phyloP scores from a whole-genome alignment of 2,113 vertebrate genomes.

The Oplegnathus fasciatus region DNA sequence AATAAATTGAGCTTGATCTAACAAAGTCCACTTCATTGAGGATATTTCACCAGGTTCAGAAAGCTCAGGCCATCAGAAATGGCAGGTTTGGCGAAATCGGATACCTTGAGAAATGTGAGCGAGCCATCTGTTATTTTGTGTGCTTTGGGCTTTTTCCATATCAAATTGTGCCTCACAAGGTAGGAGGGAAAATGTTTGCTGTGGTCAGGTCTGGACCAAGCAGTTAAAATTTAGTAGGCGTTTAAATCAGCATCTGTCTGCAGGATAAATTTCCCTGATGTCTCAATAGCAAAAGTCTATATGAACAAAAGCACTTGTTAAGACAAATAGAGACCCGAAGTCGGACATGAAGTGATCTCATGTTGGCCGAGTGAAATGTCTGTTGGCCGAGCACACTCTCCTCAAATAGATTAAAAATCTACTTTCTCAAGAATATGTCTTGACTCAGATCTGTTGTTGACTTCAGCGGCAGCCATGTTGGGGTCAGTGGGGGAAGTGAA shows the following conservation, averaged over 20 bases:
- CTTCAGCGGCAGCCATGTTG: conserved; percentile 26
- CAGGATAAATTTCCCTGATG: not conserved
- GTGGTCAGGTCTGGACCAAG: not conserved
- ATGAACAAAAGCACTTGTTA: not conserved
- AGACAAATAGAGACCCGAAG: not conserved
- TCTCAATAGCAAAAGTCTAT: not conserved
- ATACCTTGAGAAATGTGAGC: conserved; percentile 20
- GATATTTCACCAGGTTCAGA: not conserved
- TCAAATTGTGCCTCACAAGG: conserved; percentile 17
- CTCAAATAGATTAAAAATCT: not conserved
- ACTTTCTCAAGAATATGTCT: not conserved
- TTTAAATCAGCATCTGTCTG: not conserved
- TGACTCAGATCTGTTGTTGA: conserved; percentile 28
- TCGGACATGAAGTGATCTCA: not conserved
- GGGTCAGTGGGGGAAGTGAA: conserved; percentile 38
- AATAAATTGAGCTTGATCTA: not conserved
- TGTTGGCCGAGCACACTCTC: conserved; percentile 9
- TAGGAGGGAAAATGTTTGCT: conserved; percentile 3
- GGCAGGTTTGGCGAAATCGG: not conserved
- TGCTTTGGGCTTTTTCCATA: conserved; percentile 13
- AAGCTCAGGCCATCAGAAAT: not conserved
- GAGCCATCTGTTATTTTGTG: conserved; percentile 19
- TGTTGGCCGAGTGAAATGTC: too few species aligned
- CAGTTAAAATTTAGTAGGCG: not conserved
- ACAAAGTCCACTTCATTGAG: not conserved